Evolutionary conservation across 2,113 vertebrate genomes (phyloP), one percentile per base, ranked within the genome.

Genomic region (Epinephelus lanceolatus): DNA sequence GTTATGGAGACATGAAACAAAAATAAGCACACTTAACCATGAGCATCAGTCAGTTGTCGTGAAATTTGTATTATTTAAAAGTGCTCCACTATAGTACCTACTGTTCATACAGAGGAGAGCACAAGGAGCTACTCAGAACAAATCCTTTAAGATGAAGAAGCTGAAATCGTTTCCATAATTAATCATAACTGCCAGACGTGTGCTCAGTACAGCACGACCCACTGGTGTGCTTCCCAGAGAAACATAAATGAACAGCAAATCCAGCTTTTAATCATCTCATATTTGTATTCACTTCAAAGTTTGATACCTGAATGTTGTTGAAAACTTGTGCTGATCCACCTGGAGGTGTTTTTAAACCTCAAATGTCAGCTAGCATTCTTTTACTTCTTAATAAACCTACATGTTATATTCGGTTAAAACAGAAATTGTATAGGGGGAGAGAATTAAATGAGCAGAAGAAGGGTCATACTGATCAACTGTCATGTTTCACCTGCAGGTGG

Each of bases 401-500:
- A 30, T 1, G 30, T 30, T 30, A 30, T 30, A 30, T 30, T 30
- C 30, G 5, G 5, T 30, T 30, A 30, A 30, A 30, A 37, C 33
- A 37, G 33, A 37, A 7, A 37, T 6, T 37, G 6, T 37, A 37
- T 6, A 12, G 11, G 42, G 11, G 42, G 42, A 45, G 42, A 45
- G 42, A 45, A 45, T 45, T 45, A 10, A 45, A 10, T 45, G 42
- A 45, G 9, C 42, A 45, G 42, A 9, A 45, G 42, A 9, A 45
- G 42, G 42, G 42, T 45, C 66, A 11, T n/a, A 19, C 55, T n/a
- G n/a, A 80, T 11, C 15, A 17, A 78, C 66, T 47, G n/a, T 13
- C 19, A 3, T 74, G 65, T 72, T 81, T 33, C 6, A 13, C 23
- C 68, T 53, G 27, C 88, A 99, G 98, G 88, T 99, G 99, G 98